These are phyloP conservation scores for Entomyzon cyanotis DNA, from an alignment of 2,113 vertebrate genomes.

Conservation along the genomic window DNA sequence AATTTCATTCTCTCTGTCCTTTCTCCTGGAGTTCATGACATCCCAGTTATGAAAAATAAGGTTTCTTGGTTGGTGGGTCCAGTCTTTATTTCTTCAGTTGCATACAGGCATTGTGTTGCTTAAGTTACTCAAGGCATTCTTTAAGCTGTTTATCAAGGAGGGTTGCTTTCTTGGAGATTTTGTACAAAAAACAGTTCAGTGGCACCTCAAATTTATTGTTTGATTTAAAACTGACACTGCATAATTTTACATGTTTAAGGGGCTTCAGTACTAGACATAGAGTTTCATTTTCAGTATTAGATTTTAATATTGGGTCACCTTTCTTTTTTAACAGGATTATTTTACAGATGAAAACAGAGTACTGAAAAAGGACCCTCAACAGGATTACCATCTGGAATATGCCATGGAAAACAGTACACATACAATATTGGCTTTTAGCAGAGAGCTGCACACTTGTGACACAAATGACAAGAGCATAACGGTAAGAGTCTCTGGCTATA, in stretches of 20 bases:
- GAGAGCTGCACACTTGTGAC: conserved; percentile 85
- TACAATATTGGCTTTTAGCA: conserved; percentile 81
- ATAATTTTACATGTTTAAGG: neutral
- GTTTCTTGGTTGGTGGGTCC: neutral
- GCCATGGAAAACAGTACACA: conserved; percentile 86
- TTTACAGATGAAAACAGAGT: conserved; percentile 80
- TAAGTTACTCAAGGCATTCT: neutral
- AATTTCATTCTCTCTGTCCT: neutral
- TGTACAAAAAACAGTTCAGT: neutral
- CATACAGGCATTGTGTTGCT: neutral
- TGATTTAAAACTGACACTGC: neutral
- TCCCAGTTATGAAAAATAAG: neutral
- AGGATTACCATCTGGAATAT: conserved; percentile 85
- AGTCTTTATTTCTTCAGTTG: neutral
- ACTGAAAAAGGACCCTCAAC: conserved; percentile 79
- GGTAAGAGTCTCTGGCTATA: conserved; percentile 60
- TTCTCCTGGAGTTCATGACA: neutral
- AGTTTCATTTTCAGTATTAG: neutral
- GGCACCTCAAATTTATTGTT: neutral
- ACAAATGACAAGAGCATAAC: conserved; percentile 82
- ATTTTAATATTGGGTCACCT: neutral
- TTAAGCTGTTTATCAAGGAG: neutral
- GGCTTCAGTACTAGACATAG: neutral
- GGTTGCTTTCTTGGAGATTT: neutral
- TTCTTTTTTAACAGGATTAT: conserved; percentile 79